Conservation (phyloP, 2,888 invertebrate species). For the Thera obeliscata region DNA sequence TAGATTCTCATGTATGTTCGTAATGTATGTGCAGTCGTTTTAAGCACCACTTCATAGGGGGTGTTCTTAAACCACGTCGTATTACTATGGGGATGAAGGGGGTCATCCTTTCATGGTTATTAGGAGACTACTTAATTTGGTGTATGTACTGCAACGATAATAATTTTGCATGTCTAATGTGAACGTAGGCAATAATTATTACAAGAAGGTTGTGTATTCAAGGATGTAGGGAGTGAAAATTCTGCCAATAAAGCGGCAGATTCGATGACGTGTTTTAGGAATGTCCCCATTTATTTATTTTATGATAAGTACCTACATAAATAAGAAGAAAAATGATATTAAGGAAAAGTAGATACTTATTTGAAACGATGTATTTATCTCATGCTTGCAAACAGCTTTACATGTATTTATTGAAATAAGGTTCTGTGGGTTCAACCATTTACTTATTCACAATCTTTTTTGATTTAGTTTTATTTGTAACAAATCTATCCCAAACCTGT, state of each 20-base stretch:
- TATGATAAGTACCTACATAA: not conserved
- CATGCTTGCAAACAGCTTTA: not conserved
- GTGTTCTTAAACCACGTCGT: not conserved
- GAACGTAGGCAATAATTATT: no score
- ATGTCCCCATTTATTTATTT: not conserved
- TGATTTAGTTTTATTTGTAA: not conserved
- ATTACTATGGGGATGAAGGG: not conserved
- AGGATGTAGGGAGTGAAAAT: no score
- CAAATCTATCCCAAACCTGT: no score
- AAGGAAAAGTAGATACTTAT: not conserved
- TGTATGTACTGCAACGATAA: no score
- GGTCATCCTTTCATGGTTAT: no score
- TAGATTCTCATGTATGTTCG: constrained; percentile 31
- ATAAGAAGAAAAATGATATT: not conserved
- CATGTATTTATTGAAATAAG: not conserved
- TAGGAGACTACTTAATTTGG: no score
- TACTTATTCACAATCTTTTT: not conserved
- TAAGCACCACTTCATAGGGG: constrained; percentile 14
- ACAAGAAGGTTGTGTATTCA: no score
- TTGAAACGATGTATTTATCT: not conserved
- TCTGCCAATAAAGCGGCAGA: not conserved
- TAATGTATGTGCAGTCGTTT: constrained; percentile 17
- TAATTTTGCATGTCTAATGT: no score
- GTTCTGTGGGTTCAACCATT: not conserved
- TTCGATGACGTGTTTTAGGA: not conserved